Base-by-base conservation (phyloP, 2,888 invertebrate species). In the Temnothorax unifasciatus region DNA sequence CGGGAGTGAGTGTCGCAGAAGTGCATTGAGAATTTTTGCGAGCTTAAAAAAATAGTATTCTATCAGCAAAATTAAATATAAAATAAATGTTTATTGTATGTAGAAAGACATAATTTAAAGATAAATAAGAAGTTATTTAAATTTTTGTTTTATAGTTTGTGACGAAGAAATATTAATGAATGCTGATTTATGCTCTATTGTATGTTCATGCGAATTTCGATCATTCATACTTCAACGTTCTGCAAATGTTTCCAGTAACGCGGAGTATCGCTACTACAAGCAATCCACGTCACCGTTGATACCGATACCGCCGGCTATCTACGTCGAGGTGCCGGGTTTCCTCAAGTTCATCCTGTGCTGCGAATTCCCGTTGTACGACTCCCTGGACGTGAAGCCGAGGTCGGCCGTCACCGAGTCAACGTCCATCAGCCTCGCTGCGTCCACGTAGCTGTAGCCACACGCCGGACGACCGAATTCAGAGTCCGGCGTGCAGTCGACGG, bases 351-450 rank as follows among this genome's bases (percentile, higher is more conserved):
- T 98, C 29, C 94, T 98, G 68, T 98, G 98, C 95, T 98, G 98
- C 93, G 99, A 99, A 94, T 98, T 97, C 92, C 98, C 98, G 0
- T 96, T 98, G 83, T 99, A 99, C 94, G 97, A 98, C 94, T 97
- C 97, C 5, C 95, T 97, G 91, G 97, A 97, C 38, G 97, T 96
- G 50, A 97, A 96, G 91, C 96, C 96, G 11, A 95, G 96, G 0
- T 95, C 96, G 0, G 96, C 96, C 87, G 96, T 97, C 85, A 97
- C 97, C 84, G 97, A 97, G 94, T 97, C 97, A 84, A 97, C 97
- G 77, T 97, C 97, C 92, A 96, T 96, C 87, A 97, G 97, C 8
- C 96, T 97, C 95, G 97, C 96, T 15, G 97, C 96, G 92, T 96
- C 97, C 90, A 96, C 97, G 96, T 97, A 97, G 96, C 97, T 97